A percentile compares a stretch with the other conserved stretches of the same genome.
Conservation (phyloP, 2,797 vertebrate genomes). For the Synanceia verrucosa region DNA sequence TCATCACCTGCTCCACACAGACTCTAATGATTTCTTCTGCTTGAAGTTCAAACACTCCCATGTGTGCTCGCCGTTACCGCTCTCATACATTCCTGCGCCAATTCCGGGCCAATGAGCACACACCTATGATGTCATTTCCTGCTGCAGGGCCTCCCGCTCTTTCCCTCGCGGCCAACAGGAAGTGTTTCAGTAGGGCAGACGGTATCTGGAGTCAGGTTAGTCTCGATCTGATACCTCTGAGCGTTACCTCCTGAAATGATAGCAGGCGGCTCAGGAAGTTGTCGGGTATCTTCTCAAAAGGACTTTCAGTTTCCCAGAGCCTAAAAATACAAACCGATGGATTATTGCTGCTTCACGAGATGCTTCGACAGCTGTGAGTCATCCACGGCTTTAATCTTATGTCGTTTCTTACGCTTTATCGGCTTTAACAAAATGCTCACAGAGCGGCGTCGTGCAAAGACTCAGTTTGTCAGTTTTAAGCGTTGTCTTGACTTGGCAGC, state of each 20-base stretch:
- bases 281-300: not conserved
- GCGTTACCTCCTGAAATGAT: slow-evolving; percentile 18
- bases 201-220: slow-evolving; percentile 34
- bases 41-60: slow-evolving; percentile 54
- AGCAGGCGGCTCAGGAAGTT: not conserved
- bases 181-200: slow-evolving; percentile 1
- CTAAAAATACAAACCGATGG: slow-evolving; percentile 12
- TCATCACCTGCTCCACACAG: slow-evolving; percentile 32
- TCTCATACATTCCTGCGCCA: slow-evolving; percentile 55
- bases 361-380: slow-evolving; percentile 13
- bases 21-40: slow-evolving; percentile 43
- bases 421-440: slow-evolving; percentile 13
- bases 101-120: slow-evolving; percentile 67
- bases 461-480: slow-evolving; percentile 3
- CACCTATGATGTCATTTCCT: slow-evolving; percentile 83
- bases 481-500: slow-evolving; percentile 16
- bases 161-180: not conserved
- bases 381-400: not conserved
- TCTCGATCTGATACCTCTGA: slow-evolving; percentile 38
- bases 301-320: not conserved
- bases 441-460: slow-evolving; percentile 4
- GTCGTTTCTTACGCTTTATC: slow-evolving; percentile 13
- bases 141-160: slow-evolving; percentile 56
- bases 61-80: slow-evolving; percentile 48
- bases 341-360: not conserved